These are phyloP conservation scores for Gila orcuttii DNA, from an alignment of 2,113 vertebrate species.

Conservation along the genomic window DNA sequence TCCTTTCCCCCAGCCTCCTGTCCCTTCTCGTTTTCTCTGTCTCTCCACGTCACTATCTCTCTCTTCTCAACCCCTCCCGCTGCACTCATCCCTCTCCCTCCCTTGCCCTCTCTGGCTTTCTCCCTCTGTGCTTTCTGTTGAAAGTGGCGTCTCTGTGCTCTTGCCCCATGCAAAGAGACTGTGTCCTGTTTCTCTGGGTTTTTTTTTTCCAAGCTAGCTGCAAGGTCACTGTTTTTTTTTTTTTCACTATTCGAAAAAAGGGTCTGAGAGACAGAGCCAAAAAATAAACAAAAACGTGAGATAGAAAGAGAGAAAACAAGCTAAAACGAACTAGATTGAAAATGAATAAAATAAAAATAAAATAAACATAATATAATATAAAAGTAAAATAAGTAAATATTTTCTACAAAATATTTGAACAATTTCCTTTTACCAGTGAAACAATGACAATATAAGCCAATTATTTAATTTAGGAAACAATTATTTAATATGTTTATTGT, in stretches of 20 bases:
- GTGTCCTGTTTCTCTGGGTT: background rate
- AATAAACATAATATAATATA: no score
- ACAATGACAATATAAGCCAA: no score
- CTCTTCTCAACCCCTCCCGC: conserved; percentile 54
- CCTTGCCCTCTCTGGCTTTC: conserved; percentile 35
- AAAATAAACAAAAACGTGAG: background rate
- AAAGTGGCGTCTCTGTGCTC: conserved; percentile 47
- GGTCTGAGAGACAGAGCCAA: background rate
- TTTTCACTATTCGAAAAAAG: conserved; percentile 37
- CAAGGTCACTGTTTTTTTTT: conserved; percentile 78
- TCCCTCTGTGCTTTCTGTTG: conserved; percentile 51
- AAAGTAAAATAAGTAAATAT: no score
- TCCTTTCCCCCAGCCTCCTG: conserved; percentile 50
- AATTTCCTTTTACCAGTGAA: no score
- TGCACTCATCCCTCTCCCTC: conserved; percentile 31
- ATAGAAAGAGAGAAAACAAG: background rate
- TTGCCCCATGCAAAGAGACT: background rate
- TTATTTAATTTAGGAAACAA: no score
- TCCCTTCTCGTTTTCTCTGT: conserved; percentile 46
- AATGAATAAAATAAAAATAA: no score
- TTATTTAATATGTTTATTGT: no score
- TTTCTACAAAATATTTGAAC: no score
- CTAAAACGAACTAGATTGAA: background rate
- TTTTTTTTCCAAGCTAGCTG: conserved; percentile 54
- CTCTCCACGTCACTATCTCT: conserved; percentile 59